Conservation (phyloP, 2,888 invertebrate species). For the Hydriomena furcata region DNA sequence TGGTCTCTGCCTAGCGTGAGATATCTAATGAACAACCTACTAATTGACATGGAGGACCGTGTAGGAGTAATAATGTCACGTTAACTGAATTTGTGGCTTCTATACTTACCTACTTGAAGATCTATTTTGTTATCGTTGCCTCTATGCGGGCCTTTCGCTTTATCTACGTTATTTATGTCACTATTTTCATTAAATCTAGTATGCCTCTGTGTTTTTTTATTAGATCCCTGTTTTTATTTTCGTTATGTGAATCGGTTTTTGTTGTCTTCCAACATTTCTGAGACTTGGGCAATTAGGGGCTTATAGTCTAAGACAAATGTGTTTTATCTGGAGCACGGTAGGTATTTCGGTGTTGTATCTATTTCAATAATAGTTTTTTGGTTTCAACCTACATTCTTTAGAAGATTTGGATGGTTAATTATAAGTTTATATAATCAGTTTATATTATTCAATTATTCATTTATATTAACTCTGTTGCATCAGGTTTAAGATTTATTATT, state of each 20-base stretch:
- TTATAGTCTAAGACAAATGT: conserved; percentile 19
- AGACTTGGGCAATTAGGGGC: conserved; percentile 19
- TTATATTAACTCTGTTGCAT: conserved; percentile 35
- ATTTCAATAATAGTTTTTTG: conserved; percentile 18
- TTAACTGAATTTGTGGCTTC: conserved; percentile 60
- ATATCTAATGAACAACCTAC: conserved; percentile 51
- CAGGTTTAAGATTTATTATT: conserved; percentile 40
- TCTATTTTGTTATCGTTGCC: conserved; percentile 46
- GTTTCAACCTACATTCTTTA: conserved; percentile 22
- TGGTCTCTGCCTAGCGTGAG: conserved; percentile 40
- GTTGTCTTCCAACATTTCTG: conserved; percentile 17
- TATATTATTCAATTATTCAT: no score
- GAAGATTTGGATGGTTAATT: conserved; percentile 19
- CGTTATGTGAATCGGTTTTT: conserved; percentile 3
- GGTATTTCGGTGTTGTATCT: conserved; percentile 18
- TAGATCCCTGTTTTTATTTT: conserved; percentile 14
- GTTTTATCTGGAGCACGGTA: conserved; percentile 22
- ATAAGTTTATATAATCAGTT: conserved; percentile 25
- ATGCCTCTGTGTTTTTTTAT: conserved; percentile 14
- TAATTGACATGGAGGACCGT: conserved; percentile 60
- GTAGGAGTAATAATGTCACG: conserved; percentile 52
- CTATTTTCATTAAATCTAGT: conserved; percentile 32
- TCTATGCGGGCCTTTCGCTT: conserved; percentile 44
- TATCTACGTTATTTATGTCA: conserved; percentile 34
- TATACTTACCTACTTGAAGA: conserved; percentile 43